Evolutionary conservation across 2,113 vertebrate species (phyloP).

Genomic region (Dolichallabes microphthalmus): DNA sequence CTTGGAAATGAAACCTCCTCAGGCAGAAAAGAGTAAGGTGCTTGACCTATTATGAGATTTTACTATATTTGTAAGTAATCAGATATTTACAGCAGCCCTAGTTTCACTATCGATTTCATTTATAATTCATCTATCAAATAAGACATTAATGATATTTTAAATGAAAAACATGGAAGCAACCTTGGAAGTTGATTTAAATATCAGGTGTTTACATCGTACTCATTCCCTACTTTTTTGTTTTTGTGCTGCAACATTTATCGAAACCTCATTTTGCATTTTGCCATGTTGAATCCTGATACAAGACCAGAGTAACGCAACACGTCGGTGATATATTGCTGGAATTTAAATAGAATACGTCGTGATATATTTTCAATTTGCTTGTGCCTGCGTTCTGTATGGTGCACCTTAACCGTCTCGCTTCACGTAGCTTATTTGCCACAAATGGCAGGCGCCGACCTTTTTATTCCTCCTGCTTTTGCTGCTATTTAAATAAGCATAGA

Average conservation of each 20-base stretch:
- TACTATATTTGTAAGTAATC: conserved; percentile 32
- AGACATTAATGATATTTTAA: neutral
- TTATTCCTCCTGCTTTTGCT: conserved; percentile 26
- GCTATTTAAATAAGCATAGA: conserved; percentile 53
- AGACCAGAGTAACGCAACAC: neutral
- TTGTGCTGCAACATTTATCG: neutral
- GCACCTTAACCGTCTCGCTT: neutral
- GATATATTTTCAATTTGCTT: conserved; percentile 24
- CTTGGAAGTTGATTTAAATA: neutral
- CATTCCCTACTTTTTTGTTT: neutral
- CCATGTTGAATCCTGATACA: neutral
- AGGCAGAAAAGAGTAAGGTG: conserved; percentile 33
- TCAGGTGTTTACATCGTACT: neutral
- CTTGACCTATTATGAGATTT: conserved; percentile 33
- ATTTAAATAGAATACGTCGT: conserved; percentile 17
- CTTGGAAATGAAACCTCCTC: conserved; percentile 40
- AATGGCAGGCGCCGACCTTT: conserved; percentile 35
- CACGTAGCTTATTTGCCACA: conserved; percentile 23
- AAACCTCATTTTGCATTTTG: neutral
- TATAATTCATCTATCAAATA: neutral
- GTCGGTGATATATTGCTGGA: neutral
- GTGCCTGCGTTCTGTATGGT: neutral
- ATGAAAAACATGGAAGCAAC: neutral
- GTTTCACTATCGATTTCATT: conserved; percentile 21
- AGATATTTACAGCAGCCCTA: conserved; percentile 23